Percentiles rank a stretch among this genome's conserved stretches.
These are phyloP conservation scores for Sycophila sp. DNA, from an alignment of 1,140 invertebrate species.

Conservation along the genomic window DNA sequence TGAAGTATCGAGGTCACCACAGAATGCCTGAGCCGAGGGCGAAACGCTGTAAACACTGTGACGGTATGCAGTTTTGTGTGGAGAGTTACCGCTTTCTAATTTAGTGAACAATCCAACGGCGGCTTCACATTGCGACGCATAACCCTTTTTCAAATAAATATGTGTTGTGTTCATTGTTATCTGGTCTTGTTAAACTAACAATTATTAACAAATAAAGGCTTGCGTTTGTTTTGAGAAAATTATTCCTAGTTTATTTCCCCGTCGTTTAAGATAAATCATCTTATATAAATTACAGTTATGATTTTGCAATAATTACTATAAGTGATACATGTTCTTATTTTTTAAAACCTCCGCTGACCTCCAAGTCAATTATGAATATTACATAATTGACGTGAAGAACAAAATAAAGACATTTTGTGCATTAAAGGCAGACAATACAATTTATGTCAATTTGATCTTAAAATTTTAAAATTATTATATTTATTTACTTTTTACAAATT, in stretches of 20 bases:
- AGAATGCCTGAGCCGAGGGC: constrained; percentile 68
- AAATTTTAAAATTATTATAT: too few species aligned
- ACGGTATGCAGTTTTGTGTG: constrained; percentile 57
- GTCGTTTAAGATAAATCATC: too few species aligned
- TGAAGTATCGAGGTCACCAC: constrained; percentile 64
- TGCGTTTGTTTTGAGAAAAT: background rate
- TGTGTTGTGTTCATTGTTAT: background rate
- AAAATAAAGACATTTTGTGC: background rate
- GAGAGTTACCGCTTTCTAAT: background rate
- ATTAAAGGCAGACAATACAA: background rate
- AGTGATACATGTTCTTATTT: too few species aligned
- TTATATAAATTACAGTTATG: too few species aligned
- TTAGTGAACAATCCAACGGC: background rate
- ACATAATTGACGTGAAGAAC: background rate
- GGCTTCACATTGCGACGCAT: background rate
- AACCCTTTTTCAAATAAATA: background rate
- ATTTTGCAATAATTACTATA: too few species aligned
- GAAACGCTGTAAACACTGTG: constrained; percentile 68
- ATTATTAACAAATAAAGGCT: constrained; percentile 36
- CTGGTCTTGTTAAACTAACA: constrained; percentile 34
- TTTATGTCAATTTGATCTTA: too few species aligned
- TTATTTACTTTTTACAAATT: too few species aligned
- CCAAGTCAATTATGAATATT: too few species aligned
- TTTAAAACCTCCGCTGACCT: too few species aligned
- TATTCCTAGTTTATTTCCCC: too few species aligned